Evolutionary conservation across 2,797 vertebrate genomes (phyloP).

Genomic region (Manis pentadactyla): DNA sequence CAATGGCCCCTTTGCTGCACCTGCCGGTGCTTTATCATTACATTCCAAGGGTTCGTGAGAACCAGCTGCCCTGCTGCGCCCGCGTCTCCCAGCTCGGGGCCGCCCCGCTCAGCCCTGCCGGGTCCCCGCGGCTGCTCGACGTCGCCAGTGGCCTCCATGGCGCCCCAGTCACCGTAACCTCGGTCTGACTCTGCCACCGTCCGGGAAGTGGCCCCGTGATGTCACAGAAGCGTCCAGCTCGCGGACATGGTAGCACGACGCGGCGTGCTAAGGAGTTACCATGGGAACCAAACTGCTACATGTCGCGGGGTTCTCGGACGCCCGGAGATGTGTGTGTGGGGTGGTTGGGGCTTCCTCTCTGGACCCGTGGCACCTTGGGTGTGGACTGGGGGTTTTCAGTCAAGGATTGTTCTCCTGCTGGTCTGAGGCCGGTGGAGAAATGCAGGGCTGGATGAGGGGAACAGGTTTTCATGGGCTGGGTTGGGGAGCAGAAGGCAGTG

Average conservation of each 20-base stretch:
- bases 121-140: slow-evolving; percentile 85
- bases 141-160: slow-evolving; percentile 87
- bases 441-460: background rate
- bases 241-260: background rate
- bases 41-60: slow-evolving; percentile 93
- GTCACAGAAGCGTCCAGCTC: slow-evolving; percentile 47
- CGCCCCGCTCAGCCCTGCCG: slow-evolving; percentile 69
- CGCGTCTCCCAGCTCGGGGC: slow-evolving; percentile 53
- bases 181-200: slow-evolving; percentile 50
- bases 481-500: background rate
- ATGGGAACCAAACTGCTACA: slow-evolving; percentile 53
- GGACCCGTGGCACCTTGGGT: background rate
- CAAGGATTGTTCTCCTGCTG: too few relatives aligned
- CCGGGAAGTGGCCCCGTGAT: slow-evolving; percentile 70
- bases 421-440: background rate
- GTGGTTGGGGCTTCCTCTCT: rapidly evolving
- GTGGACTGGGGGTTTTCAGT: background rate
- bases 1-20: slow-evolving; percentile 95
- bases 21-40: slow-evolving; percentile 98
- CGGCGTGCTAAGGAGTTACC: background rate
- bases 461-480: background rate
- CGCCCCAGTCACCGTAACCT: background rate
- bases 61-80: slow-evolving; percentile 75
- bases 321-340: rapidly evolving
- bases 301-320: rapidly evolving